These are phyloP conservation scores for Lamprotornis superbus DNA, from an alignment of 2,113 vertebrate species.

Conservation along the genomic window DNA sequence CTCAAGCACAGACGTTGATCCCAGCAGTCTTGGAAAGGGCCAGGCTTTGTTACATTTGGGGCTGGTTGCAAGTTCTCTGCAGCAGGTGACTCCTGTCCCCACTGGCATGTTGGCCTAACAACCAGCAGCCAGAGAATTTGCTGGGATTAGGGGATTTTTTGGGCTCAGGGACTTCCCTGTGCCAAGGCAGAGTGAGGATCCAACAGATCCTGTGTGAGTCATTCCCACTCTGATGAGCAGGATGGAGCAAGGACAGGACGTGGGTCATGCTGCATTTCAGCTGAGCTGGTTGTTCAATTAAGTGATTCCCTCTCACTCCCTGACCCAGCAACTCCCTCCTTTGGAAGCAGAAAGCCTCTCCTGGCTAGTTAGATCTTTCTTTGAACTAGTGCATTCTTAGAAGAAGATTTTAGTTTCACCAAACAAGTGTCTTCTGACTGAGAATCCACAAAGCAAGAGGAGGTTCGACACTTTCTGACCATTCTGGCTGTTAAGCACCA, in stretches of 20 bases:
- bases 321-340: background rate
- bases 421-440: background rate
- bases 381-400: background rate
- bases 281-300: background rate
- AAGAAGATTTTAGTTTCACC: background rate
- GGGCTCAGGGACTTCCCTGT: background rate
- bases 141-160: background rate
- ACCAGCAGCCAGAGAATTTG: background rate
- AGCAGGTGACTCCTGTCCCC: background rate
- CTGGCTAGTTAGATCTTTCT: background rate
- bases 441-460: background rate
- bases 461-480: background rate
- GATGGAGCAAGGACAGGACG: background rate
- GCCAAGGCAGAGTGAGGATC: background rate
- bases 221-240: background rate
- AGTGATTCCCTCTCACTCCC: background rate
- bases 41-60: accelerated
- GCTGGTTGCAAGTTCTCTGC: background rate
- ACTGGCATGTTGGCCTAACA: accelerated
- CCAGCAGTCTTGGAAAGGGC: background rate
- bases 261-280: background rate
- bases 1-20: background rate
- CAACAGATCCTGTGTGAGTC: background rate
- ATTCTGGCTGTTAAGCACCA: background rate
- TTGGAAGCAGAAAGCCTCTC: background rate